Base-by-base conservation (phyloP, 2,113 vertebrate genomes). In the Bubo blakistoni region DNA sequence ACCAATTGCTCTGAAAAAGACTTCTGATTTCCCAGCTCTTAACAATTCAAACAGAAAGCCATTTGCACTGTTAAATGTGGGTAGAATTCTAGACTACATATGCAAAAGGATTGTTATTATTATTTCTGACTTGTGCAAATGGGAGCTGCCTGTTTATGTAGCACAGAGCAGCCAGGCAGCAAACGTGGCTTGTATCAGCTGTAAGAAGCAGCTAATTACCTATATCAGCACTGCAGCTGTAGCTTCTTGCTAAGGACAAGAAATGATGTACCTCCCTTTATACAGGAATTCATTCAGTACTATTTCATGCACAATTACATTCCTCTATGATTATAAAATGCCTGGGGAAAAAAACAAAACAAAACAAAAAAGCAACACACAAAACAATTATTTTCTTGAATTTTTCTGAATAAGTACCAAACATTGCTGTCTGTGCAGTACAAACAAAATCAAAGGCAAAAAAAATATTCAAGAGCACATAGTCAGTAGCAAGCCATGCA, bases 151-250 rank as follows among this genome's bases (percentile, higher is more conserved):
- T 87, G 21, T 84, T 73, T 4, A 0, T 3, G 1, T 29, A 52
- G 20, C 40, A 59, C 51, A 83, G 78, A 82, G 49, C 11, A 78
- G 5, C 44, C 36, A 88, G 47, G 13, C 32, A 86, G 13, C 36
- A 55, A 52, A 72, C 7, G 1, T 16, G 11, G 10, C 51, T 62
- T 72, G 2, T 38, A 82, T 49, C 62, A 83, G 25, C 70, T 46
- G 22, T 72, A 58, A 86, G 70, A 46, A 81, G 38, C 47, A 63
- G 20, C 16, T 85, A 91, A 91, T 95, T 90, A 71, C 54, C 20
- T 94, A 4, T 92, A 80, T 72, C 81, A 90, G 36, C 44, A 86
- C 19, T 0, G 9, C 32, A 86, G 29, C n/a, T 86, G 34, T 58
- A 82, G 25, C 36, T 78, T 20, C 62, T 83, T 66, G 27, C 61